These are phyloP conservation scores for Atta colombica DNA, from an alignment of 1,140 invertebrate species.

Conservation along the genomic window DNA sequence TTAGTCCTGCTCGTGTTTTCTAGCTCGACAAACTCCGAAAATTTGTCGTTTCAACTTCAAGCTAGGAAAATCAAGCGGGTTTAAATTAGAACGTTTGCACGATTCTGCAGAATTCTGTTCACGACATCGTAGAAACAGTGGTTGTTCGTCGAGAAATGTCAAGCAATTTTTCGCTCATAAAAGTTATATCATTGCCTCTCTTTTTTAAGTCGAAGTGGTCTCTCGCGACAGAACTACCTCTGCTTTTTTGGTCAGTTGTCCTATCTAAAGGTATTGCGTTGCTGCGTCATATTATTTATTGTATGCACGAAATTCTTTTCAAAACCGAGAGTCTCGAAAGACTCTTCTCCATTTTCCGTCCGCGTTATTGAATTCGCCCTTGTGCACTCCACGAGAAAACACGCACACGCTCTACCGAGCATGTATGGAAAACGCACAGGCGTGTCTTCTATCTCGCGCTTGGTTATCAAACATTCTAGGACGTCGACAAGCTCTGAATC, in stretches of 20 bases:
- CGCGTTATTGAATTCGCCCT: constrained; percentile 71
- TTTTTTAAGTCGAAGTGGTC: constrained; percentile 11
- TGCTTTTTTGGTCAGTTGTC: constrained; percentile 28
- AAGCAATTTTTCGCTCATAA: constrained; percentile 16
- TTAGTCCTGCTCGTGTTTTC: constrained; percentile 25
- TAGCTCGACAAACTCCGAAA: constrained; percentile 34
- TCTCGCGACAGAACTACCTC: neutral
- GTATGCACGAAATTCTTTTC: constrained; percentile 72
- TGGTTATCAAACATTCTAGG: constrained; percentile 69
- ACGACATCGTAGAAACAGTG: neutral
- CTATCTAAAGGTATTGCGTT: constrained; percentile 7
- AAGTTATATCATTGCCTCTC: constrained; percentile 4
- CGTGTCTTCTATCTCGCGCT: constrained; percentile 43
- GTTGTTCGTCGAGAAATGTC: constrained; percentile 8
- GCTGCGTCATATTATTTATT: constrained; percentile 71
- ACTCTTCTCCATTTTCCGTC: constrained; percentile 59
- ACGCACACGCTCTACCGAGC: constrained; percentile 17
- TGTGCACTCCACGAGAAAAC: constrained; percentile 51
- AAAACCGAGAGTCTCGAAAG: constrained; percentile 31
- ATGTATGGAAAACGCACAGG: neutral
- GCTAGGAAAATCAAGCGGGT: constrained; percentile 46
- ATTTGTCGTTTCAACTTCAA: constrained; percentile 53
- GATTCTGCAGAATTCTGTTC: neutral
- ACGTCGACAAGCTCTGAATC: neutral
- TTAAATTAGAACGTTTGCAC: constrained; percentile 46